Evolutionary conservation across 2,888 invertebrate genomes (phyloP), one percentile per base, ranked within the genome.

Genomic region (Meghimatium bilineatum): DNA sequence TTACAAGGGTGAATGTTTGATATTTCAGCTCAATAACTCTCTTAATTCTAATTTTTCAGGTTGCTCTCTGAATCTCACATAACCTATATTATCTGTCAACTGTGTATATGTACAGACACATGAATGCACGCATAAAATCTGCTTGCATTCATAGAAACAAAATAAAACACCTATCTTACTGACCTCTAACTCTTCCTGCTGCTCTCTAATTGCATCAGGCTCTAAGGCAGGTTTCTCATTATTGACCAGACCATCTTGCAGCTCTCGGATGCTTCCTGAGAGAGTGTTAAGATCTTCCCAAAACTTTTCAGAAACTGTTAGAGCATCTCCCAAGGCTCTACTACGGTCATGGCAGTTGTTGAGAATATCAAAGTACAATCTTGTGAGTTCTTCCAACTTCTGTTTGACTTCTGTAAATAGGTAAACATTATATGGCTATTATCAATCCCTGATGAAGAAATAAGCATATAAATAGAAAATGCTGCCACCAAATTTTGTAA

Each of bases 221-320:
- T 98, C 97, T 0, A 98, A 97, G 0, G 98, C 98, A 0, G 98
- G 97, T 75, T 98, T 97, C 88, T 98, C 97, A 94, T 98, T 98
- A 26, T 96, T 96, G 0, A 95, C 95, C 52, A 99, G 95, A 0
- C 97, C 96, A 92, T 98, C 97, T 90, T 97, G 97, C 56, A 99
- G 95, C 91, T 98, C 98, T 84, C 96, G 96, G 80, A 99, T 95
- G 0, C 97, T 97, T 12, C 96, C 95, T 96, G 98, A 97, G 26
- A 99, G 96, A 5, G 96, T 96, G 92, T 97, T 96, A 84, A 99
- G 95, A 91, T 98, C 97, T 87, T 96, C 96, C 99, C 99, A 99
- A 96, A 99, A 99, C 89, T 96, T 96, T 91, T 98, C 97, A 0
- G 99, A 98, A 32, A 97, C 96, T 76, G 96, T 96, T 71, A 99